Evolutionary conservation across 2,113 vertebrate genomes (phyloP), one percentile per base, ranked within the genome.

Genomic region (Pachyramphus minor): DNA sequence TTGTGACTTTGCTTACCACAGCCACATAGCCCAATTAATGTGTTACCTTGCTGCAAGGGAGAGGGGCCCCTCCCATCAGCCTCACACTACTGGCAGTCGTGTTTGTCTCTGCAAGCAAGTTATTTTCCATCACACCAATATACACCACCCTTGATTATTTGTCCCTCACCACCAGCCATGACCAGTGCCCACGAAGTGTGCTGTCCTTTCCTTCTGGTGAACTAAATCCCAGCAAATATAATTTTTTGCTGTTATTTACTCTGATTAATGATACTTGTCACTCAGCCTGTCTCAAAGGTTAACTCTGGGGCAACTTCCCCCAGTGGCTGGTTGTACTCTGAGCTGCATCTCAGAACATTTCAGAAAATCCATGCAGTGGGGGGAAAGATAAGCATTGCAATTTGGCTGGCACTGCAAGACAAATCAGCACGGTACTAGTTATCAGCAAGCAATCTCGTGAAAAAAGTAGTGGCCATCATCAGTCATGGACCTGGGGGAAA

Each of bases 221-320:
- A 41, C 22, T 37, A 75, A 75, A 84, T 84, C 62, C 45, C 66
- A 84, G 80, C 33, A 84, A 96, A 89, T 56, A 85, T 5, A 1
- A 11, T 28, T 72, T 81, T 71, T 75, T 91, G 19, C 41, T 94
- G 52, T 95, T 84, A 79, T 95, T 95, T 94, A 49, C 63, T 87
- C 62, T 82, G 74, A 84, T 93, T 78, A 75, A 82, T 50, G 41
- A 68, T 31, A 67, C 49, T 68, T 79, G 80, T 73, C 81, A 73
- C 41, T 73, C 69, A 73, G 58, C 24, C 73, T 49, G 9, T 60
- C 81, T 87, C 56, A 35, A 82, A 84, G 87, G 77, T 94, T 82
- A 87, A 31, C 31, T 18, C 19, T 5, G 64, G 59, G 42, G 33
- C 23, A 20, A 8, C 35, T 84, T 89, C 33, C 47, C 90, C 35